These are phyloP conservation scores for Notarius lentiginosus DNA, from an alignment of 2,113 vertebrate species.

Conservation along the genomic window DNA sequence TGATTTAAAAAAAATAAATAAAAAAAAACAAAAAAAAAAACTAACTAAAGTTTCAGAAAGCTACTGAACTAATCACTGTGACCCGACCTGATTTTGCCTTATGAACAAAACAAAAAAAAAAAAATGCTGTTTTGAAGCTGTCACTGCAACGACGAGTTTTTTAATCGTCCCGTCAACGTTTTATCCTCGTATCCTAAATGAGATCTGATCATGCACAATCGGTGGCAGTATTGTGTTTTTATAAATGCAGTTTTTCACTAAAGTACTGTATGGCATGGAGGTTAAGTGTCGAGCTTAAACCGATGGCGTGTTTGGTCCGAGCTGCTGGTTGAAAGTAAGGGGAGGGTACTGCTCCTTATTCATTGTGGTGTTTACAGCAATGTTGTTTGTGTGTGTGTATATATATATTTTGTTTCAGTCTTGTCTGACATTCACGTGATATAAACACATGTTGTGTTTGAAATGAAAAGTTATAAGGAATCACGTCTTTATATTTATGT, in stretches of 20 bases:
- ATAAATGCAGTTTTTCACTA: slow-evolving; percentile 56
- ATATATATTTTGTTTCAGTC: slow-evolving; percentile 42
- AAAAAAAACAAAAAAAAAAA: neutral
- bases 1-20: slow-evolving; percentile 17
- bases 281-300: slow-evolving; percentile 35
- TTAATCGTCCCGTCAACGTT: slow-evolving; percentile 63
- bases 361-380: slow-evolving; percentile 52
- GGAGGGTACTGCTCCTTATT: slow-evolving; percentile 76
- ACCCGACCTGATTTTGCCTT: slow-evolving; percentile 83
- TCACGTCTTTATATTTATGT: slow-evolving; percentile 39
- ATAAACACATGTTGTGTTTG: slow-evolving; percentile 15
- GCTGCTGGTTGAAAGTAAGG: slow-evolving; percentile 67
- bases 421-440: slow-evolving; percentile 35
- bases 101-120: slow-evolving; percentile 58
- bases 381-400: slow-evolving; percentile 49
- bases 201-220: slow-evolving; percentile 64
- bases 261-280: slow-evolving; percentile 66
- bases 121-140: slow-evolving; percentile 73
- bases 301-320: slow-evolving; percentile 39
- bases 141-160: slow-evolving; percentile 72
- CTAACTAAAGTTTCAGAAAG: slow-evolving; percentile 59
- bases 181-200: slow-evolving; percentile 70
- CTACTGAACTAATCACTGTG: slow-evolving; percentile 77
- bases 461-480: slow-evolving; percentile 23
- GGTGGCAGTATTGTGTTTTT: slow-evolving; percentile 67